These are phyloP conservation scores for Epinephelus awoara DNA, from an alignment of 2,797 vertebrate species.

Conservation along the genomic window DNA sequence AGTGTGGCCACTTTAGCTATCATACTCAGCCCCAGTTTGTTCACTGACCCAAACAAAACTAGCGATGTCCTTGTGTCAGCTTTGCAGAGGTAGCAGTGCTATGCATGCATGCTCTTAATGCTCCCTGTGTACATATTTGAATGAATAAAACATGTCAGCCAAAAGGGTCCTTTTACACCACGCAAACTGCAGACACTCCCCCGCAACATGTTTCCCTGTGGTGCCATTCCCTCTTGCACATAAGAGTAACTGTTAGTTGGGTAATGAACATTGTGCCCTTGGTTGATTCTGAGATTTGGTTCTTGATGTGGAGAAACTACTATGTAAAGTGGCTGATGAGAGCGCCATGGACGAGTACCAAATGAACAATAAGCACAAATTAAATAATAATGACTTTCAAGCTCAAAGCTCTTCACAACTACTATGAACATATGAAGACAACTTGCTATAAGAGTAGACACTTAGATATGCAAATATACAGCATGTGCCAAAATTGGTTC, in stretches of 20 bases:
- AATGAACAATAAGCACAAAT: constrained; percentile 4
- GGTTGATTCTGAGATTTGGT: neutral
- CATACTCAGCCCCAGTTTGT: constrained; percentile 51
- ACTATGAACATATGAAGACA: constrained; percentile 34
- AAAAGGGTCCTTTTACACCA: constrained; percentile 50
- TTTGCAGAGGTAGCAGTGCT: constrained; percentile 49
- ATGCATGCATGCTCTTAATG: constrained; percentile 64
- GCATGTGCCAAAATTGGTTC: neutral
- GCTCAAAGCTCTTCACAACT: constrained; percentile 6
- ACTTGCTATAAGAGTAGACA: neutral
- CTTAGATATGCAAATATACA: neutral
- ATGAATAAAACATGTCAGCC: constrained; percentile 79
- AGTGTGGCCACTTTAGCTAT: constrained; percentile 12
- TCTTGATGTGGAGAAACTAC: constrained; percentile 8
- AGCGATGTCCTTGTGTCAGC: constrained; percentile 42
- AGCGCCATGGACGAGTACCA: neutral
- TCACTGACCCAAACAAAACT: constrained; percentile 72
- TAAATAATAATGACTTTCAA: constrained; percentile 32
- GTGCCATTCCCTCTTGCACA: neutral
- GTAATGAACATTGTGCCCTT: neutral
- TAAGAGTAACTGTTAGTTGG: constrained; percentile 5
- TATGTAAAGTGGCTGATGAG: neutral
- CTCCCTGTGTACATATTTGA: constrained; percentile 49
- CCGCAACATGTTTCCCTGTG: neutral
- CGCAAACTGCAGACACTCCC: constrained; percentile 16